Percentiles rank a stretch among this genome's conserved stretches.
These are phyloP conservation scores for Epicauta chinensis DNA, from an alignment of 1,140 invertebrate genomes.

Conservation along the genomic window DNA sequence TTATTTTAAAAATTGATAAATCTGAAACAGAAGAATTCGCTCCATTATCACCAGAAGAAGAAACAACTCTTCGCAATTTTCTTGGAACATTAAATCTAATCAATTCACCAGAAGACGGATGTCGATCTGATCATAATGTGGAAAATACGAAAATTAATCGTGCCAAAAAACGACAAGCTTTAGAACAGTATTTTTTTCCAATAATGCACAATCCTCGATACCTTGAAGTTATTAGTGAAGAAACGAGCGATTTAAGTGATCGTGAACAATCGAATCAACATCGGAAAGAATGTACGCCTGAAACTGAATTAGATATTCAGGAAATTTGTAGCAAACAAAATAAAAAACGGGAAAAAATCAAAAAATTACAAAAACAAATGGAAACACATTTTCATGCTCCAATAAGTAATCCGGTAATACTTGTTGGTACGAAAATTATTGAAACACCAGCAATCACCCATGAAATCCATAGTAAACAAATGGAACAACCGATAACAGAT, in stretches of 20 bases:
- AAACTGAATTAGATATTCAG: conserved; percentile 31
- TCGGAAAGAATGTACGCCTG: conserved; percentile 31
- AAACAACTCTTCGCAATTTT: conserved; percentile 48
- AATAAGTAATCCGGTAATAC: conserved; percentile 19
- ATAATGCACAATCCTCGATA: conserved; percentile 50
- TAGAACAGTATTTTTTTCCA: conserved; percentile 50
- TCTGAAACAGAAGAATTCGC: conserved; percentile 30
- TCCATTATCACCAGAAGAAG: conserved; percentile 44
- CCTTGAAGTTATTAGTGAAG: conserved; percentile 63
- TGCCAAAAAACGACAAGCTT: conserved; percentile 49
- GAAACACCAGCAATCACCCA: conserved; percentile 12
- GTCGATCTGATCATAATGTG: conserved; percentile 22
- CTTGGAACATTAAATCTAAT: conserved; percentile 53
- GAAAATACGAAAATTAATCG: conserved; percentile 37
- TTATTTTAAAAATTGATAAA: conserved; percentile 47
- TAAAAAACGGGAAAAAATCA: no score
- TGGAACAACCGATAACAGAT: conserved; percentile 14
- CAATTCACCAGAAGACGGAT: conserved; percentile 36
- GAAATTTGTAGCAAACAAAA: no score
- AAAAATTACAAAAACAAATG: no score
- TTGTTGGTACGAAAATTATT: conserved; percentile 29
- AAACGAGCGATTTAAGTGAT: conserved; percentile 53
- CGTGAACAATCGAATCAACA: conserved; percentile 31
- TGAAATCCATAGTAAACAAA: conserved; percentile 3
- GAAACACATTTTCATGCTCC: no score